These are phyloP conservation scores for Lycopodina hypogea DNA, from an alignment of 37 sponge, comb jelly and placozoan species.

Conservation along the genomic window DNA sequence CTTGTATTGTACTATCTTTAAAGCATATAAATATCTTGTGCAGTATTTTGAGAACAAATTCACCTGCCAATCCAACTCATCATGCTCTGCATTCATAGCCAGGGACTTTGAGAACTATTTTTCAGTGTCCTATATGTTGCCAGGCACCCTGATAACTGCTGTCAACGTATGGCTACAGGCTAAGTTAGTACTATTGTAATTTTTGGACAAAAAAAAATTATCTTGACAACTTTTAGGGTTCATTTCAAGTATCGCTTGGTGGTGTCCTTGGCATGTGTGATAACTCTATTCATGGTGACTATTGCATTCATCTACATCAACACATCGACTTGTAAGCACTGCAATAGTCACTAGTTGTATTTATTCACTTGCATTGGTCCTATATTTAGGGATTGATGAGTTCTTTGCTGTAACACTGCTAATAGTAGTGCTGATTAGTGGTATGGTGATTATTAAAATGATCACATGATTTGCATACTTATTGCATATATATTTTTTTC, in stretches of 20 bases:
- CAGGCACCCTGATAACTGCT: constrained; percentile 41
- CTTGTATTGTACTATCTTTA: background rate
- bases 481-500: background rate
- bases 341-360: too few species aligned
- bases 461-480: background rate
- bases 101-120: constrained; percentile 65
- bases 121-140: constrained; percentile 55
- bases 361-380: background rate
- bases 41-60: constrained; percentile 73
- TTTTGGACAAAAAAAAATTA: too few species aligned
- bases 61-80: constrained; percentile 14
- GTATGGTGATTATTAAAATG: constrained; percentile 20
- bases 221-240: constrained; percentile 45
- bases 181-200: constrained; percentile 58
- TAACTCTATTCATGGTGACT: constrained; percentile 65
- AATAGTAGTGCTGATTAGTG: constrained; percentile 56
- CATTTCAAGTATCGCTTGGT: constrained; percentile 61
- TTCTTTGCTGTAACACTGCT: constrained; percentile 81
- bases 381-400: constrained; percentile 41
- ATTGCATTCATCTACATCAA: constrained; percentile 41
- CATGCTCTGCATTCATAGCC: constrained; percentile 10
- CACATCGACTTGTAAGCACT: constrained; percentile 39
- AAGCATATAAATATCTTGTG: background rate
- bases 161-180: constrained; percentile 55
- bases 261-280: constrained; percentile 43